Evolutionary conservation across 1,140 invertebrate species (phyloP).

Genomic region (Coboldia fuscipes): DNA sequence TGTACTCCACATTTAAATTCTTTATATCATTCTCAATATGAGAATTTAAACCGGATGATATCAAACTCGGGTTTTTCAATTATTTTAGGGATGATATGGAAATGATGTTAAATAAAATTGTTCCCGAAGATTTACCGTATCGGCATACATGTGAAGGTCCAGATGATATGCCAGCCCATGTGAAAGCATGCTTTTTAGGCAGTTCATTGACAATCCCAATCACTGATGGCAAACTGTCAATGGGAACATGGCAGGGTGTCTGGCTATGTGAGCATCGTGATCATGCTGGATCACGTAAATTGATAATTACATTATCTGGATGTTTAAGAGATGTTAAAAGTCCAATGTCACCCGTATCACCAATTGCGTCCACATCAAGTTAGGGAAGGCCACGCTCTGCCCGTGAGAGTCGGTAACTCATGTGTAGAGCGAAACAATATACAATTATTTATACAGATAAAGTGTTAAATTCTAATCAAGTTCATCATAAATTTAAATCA

Average conservation of each 20-base stretch:
- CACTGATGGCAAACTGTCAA: slow-evolving; percentile 80
- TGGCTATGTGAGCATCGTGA: slow-evolving; percentile 96
- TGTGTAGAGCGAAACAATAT: too few relatives aligned
- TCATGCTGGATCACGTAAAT: slow-evolving; percentile 77
- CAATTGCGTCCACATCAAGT: slow-evolving; percentile 74
- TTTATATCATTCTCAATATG: too few relatives aligned
- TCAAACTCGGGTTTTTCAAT: slow-evolving; percentile 2
- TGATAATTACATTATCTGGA: slow-evolving; percentile 78
- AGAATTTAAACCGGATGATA: too few relatives aligned
- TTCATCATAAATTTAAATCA: too few relatives aligned
- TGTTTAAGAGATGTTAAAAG: slow-evolving; percentile 64
- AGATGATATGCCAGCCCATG: slow-evolving; percentile 96
- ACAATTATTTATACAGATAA: too few relatives aligned
- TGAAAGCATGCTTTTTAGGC: slow-evolving; percentile 89
- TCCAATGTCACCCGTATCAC: slow-evolving; percentile 59
- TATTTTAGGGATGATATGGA: slow-evolving; percentile 75
- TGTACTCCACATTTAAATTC: too few relatives aligned
- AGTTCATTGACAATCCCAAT: slow-evolving; percentile 90
- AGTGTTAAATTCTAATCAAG: too few relatives aligned
- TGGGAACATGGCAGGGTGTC: slow-evolving; percentile 93
- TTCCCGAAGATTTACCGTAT: slow-evolving; percentile 88
- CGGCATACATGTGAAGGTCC: slow-evolving; percentile 93
- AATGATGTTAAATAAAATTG: slow-evolving; percentile 97
- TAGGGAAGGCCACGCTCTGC: slow-evolving; percentile 37
- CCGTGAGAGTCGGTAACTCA: slow-evolving; percentile 23